Percentiles rank a stretch among this genome's conserved stretches.
These are phyloP conservation scores for Rhynchomys soricoides DNA, from an alignment of 2,113 vertebrate genomes.

Conservation along the genomic window DNA sequence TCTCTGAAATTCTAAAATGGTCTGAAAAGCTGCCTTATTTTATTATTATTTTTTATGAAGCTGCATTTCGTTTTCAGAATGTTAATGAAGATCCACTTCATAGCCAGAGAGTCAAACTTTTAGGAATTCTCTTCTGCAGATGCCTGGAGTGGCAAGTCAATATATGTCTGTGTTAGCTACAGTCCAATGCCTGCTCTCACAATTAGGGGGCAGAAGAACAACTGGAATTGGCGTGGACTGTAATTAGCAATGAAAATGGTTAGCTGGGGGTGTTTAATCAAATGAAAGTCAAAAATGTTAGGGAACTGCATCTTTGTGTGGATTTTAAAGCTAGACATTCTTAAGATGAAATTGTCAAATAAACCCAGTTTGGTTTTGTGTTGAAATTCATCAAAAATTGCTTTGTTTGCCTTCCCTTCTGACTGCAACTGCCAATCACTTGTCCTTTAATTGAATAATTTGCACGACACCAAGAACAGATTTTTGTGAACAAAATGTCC, in stretches of 20 bases:
- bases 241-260: slow-evolving; percentile 58
- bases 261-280: slow-evolving; percentile 65
- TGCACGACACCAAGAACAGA: slow-evolving; percentile 68
- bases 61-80: slow-evolving; percentile 86
- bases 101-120: slow-evolving; percentile 82
- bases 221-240: slow-evolving; percentile 73
- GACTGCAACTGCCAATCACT: slow-evolving; percentile 72
- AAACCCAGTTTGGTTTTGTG: slow-evolving; percentile 39
- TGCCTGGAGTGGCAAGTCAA: slow-evolving; percentile 77
- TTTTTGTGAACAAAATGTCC: slow-evolving; percentile 73
- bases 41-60: slow-evolving; percentile 82
- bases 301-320: slow-evolving; percentile 55
- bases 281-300: slow-evolving; percentile 73
- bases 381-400: slow-evolving; percentile 74
- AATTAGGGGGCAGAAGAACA: slow-evolving; percentile 76
- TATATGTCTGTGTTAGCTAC: slow-evolving; percentile 48
- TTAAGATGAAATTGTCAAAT: slow-evolving; percentile 19
- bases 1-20: slow-evolving; percentile 88
- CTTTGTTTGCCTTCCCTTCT: slow-evolving; percentile 41
- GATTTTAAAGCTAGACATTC: slow-evolving; percentile 46
- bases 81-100: slow-evolving; percentile 85
- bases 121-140: slow-evolving; percentile 75
- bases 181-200: slow-evolving; percentile 62
- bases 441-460: slow-evolving; percentile 77
- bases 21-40: slow-evolving; percentile 88